phyloP scores from a whole-genome alignment of 2,113 vertebrate species.

The Eulacestoma nigropectus region DNA sequence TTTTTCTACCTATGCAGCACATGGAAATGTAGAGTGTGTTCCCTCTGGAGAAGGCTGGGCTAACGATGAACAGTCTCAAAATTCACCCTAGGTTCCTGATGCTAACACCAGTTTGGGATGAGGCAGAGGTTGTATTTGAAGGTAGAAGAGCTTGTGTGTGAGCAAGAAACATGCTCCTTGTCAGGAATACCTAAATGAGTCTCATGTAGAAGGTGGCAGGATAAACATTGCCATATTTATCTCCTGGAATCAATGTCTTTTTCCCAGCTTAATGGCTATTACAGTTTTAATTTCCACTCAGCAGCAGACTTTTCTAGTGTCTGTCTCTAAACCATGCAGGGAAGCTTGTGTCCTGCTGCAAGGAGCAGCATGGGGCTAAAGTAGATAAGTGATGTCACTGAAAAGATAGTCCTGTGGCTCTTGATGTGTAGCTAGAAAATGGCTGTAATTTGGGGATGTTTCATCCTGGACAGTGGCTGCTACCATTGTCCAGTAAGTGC shows the following conservation, averaged over 20 bases:
- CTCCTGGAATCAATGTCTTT: not conserved
- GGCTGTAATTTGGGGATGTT: not conserved
- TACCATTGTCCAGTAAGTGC: not conserved
- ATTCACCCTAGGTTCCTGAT: not conserved
- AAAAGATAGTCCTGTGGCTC: not conserved
- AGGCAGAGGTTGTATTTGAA: not conserved
- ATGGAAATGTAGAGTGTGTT: not conserved
- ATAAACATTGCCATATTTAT: not conserved
- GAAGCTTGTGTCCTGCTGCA: not conserved
- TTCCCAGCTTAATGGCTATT: not conserved
- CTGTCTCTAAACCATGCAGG: not conserved
- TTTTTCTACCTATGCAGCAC: not conserved
- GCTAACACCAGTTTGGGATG: not conserved
- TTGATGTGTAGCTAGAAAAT: not conserved
- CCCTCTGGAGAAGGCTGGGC: not conserved
- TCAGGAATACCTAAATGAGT: not conserved
- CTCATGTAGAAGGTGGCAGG: not conserved
- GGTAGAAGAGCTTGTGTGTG: not conserved
- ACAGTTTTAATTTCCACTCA: not conserved
- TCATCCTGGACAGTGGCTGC: not conserved
- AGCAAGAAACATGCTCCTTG: not conserved
- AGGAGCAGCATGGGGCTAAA: not conserved
- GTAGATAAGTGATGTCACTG: not conserved
- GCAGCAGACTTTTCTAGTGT: not conserved
- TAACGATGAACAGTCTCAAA: not conserved